Percentiles rank a stretch among this genome's conserved stretches.
Evolutionary conservation across 2,113 vertebrate genomes (phyloP).

Genomic region (Gobiocypris rarus): DNA sequence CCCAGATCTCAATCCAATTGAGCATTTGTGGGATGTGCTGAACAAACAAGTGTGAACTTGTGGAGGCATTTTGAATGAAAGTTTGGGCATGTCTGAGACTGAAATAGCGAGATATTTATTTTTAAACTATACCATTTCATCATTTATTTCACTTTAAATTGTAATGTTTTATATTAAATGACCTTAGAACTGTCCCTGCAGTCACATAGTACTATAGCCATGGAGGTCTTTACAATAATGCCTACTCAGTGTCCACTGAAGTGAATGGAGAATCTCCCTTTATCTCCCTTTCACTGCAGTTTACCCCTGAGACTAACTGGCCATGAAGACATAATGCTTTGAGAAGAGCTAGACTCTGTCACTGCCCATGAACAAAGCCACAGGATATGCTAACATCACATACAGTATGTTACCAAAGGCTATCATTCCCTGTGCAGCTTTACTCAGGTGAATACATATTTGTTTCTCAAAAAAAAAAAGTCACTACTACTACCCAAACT

Average conservation of each 20-base stretch:
- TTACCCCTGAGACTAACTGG: slow-evolving; percentile 35
- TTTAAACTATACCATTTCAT: not conserved
- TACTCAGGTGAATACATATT: slow-evolving; percentile 8
- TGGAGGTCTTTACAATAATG: slow-evolving; percentile 2
- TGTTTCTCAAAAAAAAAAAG: slow-evolving; percentile 2
- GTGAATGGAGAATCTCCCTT: slow-evolving; percentile 2
- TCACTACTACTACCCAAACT: slow-evolving; percentile 31
- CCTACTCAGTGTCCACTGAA: slow-evolving; percentile 15
- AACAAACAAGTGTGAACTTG: no score
- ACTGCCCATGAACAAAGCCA: slow-evolving; percentile 37
- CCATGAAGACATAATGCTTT: slow-evolving; percentile 33
- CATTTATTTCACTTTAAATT: not conserved
- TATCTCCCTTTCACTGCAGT: slow-evolving; percentile 14
- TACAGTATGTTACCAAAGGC: slow-evolving; percentile 6
- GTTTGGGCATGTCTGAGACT: not conserved
- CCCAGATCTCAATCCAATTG: no score
- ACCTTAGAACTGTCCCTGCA: not conserved
- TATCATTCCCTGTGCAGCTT: not conserved
- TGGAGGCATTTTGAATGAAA: not conserved
- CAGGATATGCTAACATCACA: slow-evolving; percentile 31
- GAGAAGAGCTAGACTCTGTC: slow-evolving; percentile 48
- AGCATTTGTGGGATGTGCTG: no score
- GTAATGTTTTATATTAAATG: not conserved
- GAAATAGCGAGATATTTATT: not conserved
- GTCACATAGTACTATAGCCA: not conserved